phyloP scores from a whole-genome alignment of 2,888 invertebrate species.

The Gymnocheta viridis region DNA sequence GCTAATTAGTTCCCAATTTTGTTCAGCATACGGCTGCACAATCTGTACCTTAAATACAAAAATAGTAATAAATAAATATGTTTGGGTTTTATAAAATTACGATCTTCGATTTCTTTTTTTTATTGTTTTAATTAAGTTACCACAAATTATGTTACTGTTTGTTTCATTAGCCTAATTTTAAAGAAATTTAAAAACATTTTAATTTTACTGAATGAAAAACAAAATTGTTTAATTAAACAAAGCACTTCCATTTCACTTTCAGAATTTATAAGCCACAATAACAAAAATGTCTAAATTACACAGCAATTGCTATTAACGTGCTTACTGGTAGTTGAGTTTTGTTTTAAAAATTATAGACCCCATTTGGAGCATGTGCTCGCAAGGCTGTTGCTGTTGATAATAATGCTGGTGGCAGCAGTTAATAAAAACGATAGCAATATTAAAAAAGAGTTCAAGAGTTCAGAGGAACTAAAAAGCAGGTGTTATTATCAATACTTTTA shows the following conservation, averaged over 20 bases:
- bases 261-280: not conserved
- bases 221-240: not conserved
- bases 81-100: too few relatives aligned
- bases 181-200: too few relatives aligned
- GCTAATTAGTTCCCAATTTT: not conserved
- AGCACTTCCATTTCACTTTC: not conserved
- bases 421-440: not conserved
- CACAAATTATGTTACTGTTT: too few relatives aligned
- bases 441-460: not conserved
- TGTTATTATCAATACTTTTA: too few relatives aligned
- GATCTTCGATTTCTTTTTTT: too few relatives aligned
- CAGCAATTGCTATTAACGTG: not conserved
- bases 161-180: too few relatives aligned
- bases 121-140: too few relatives aligned
- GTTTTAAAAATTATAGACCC: not conserved
- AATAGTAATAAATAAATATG: too few relatives aligned
- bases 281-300: not conserved
- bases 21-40: not conserved
- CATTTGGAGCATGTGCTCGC: not conserved
- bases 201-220: too few relatives aligned
- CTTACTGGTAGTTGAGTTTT: not conserved
- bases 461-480: not conserved
- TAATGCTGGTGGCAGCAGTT: not conserved
- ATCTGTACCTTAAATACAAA: too few relatives aligned
- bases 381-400: not conserved